phyloP scores from a whole-genome alignment of 1,140 invertebrate genomes.

The Drosophila varians region DNA sequence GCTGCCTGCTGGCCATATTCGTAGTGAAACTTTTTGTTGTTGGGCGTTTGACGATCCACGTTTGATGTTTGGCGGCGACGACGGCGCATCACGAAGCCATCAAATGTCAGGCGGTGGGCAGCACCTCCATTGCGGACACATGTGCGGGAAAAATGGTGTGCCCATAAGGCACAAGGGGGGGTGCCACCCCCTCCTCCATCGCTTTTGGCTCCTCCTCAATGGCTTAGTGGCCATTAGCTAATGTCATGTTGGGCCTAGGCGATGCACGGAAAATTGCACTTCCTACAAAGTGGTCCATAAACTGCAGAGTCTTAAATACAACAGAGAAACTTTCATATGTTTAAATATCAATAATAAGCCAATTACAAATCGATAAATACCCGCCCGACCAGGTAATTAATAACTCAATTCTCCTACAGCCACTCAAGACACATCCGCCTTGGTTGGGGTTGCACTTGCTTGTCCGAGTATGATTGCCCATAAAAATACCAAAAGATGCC shows the following conservation, averaged over 20 bases:
- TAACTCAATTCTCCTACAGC: background rate
- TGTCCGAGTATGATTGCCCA: conserved; percentile 29
- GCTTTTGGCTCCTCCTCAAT: background rate
- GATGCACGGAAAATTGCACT: conserved; percentile 21
- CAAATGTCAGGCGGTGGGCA: conserved; percentile 72
- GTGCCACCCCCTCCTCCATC: background rate
- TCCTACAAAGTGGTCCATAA: conserved; percentile 10
- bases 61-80: conserved; percentile 69
- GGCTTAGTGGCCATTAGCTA: conserved; percentile 51
- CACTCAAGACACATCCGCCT: conserved; percentile 22
- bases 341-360: background rate
- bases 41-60: conserved; percentile 71
- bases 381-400: conserved; percentile 10
- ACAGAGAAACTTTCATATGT: too few species aligned
- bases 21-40: conserved; percentile 68
- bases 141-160: conserved; percentile 43
- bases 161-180: conserved; percentile 26
- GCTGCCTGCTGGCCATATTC: conserved; percentile 66
- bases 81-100: conserved; percentile 73
- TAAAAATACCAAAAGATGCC: conserved; percentile 47
- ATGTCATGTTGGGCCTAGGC: conserved; percentile 45
- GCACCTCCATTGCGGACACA: conserved; percentile 33
- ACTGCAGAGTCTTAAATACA: too few species aligned
- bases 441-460: conserved; percentile 19
- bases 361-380: background rate